phyloP scores from a whole-genome alignment of 2,113 vertebrate species.

The Monopterus albus region DNA sequence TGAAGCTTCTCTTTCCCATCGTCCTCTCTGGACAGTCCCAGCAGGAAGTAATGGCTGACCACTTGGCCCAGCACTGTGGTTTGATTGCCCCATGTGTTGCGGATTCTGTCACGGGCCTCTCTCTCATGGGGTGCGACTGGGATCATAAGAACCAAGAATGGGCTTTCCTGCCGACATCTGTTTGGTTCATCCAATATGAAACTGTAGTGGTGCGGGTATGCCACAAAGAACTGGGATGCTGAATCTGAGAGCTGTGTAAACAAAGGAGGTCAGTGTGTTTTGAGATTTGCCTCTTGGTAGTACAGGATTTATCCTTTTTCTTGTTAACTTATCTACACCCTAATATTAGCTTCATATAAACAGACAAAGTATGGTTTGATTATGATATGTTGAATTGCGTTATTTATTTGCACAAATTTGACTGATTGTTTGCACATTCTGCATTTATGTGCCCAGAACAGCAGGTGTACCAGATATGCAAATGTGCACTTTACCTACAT shows the following conservation, averaged over 20 bases:
- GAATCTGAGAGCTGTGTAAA: not conserved
- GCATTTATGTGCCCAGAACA: no score
- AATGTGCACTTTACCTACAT: no score
- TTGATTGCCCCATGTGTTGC: constrained; percentile 50
- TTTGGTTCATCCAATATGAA: constrained; percentile 43
- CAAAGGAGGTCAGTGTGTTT: not conserved
- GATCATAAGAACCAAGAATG: constrained; percentile 59
- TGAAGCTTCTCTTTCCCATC: not conserved
- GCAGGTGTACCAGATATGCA: no score
- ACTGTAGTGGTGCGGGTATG: constrained; percentile 39
- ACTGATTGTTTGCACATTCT: no score
- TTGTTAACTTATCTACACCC: not conserved
- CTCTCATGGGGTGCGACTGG: constrained; percentile 40
- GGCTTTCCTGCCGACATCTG: constrained; percentile 43
- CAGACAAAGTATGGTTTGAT: no score
- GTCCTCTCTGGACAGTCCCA: constrained; percentile 26
- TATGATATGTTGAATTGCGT: no score
- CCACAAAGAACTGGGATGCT: constrained; percentile 23
- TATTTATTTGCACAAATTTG: no score
- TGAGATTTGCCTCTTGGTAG: not conserved
- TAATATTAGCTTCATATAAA: not conserved
- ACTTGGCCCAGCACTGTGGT: not conserved
- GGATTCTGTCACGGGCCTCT: constrained; percentile 49
- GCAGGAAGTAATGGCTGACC: constrained; percentile 55
- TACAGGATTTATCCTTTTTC: not conserved